Conservation (phyloP, 2,888 invertebrate species). For the Stictocephala bisonia region DNA sequence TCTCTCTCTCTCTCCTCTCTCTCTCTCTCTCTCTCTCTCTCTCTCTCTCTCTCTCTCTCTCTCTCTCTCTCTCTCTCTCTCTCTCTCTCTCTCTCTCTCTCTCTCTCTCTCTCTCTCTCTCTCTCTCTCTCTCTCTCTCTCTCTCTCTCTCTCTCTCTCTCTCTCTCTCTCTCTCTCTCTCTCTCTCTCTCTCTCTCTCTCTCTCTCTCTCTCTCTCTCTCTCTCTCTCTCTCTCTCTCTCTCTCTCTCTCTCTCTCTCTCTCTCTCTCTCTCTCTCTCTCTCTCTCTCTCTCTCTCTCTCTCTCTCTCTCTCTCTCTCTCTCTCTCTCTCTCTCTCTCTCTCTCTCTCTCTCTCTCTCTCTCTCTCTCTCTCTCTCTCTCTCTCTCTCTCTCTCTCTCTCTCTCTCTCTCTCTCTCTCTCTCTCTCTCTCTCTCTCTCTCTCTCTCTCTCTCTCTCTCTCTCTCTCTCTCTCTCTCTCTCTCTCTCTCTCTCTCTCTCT, state of each 20-base stretch:
- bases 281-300: background rate
- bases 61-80: background rate
- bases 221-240: conserved; percentile 13
- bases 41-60: background rate
- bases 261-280: conserved; percentile 13
- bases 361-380: background rate
- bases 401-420: background rate
- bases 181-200: background rate
- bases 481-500: background rate
- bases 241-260: conserved; percentile 9
- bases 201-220: background rate
- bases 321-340: background rate
- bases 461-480: background rate
- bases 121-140: conserved; percentile 4
- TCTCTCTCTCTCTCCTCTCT: background rate
- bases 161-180: conserved; percentile 4
- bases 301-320: background rate
- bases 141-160: conserved; percentile 4
- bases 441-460: background rate
- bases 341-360: background rate
- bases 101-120: background rate
- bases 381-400: background rate
- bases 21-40: background rate
- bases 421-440: background rate
- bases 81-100: background rate